These are phyloP conservation scores for Aphis gossypii DNA, from an alignment of 1,140 invertebrate genomes.

Conservation along the genomic window DNA sequence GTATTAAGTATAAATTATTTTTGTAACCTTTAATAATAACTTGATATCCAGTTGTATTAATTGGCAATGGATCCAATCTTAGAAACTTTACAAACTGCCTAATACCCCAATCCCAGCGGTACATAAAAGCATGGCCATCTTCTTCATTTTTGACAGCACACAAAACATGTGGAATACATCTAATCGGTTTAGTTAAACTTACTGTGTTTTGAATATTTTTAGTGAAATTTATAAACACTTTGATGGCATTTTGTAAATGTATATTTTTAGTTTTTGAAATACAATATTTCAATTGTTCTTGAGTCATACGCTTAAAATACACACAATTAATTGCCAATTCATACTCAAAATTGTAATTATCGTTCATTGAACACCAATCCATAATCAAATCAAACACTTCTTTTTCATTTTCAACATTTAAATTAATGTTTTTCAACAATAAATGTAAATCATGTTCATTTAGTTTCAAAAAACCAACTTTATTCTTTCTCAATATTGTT, in stretches of 20 bases:
- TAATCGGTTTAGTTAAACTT: not conserved
- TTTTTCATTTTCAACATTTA: not conserved
- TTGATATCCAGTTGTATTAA: constrained; percentile 26
- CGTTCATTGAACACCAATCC: not conserved
- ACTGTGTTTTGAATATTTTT: not conserved
- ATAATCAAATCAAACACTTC: constrained; percentile 25
- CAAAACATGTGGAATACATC: constrained; percentile 14
- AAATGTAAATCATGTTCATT: not conserved
- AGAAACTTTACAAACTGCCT: not conserved
- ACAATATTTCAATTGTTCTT: not conserved
- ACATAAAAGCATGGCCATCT: not conserved
- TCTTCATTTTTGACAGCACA: constrained; percentile 38
- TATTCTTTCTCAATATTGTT: not conserved
- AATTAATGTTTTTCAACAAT: not conserved
- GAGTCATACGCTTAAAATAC: not conserved
- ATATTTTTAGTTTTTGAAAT: constrained; percentile 15
- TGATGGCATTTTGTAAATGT: not conserved
- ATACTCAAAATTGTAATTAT: not conserved
- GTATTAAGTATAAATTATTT: not conserved
- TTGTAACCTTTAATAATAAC: not conserved
- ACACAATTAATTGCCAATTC: constrained; percentile 19
- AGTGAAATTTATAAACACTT: not conserved
- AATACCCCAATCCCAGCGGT: not conserved
- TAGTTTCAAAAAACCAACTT: not conserved
- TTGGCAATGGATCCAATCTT: constrained; percentile 19